Conservation (phyloP, 1,140 invertebrate genomes). For the Homarus americanus region DNA sequence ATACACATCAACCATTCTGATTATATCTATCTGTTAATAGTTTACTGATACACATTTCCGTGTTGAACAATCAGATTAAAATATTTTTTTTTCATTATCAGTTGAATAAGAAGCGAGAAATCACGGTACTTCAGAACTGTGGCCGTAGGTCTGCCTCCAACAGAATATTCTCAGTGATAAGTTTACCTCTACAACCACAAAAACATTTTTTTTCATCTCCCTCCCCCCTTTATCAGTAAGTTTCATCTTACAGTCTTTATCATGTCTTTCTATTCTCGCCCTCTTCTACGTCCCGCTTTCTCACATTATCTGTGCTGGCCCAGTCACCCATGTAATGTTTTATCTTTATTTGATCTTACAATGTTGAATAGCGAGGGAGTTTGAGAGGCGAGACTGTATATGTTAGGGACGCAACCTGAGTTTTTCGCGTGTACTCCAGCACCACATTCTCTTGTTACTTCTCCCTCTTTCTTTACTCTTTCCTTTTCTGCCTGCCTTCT, state of each 20-base stretch:
- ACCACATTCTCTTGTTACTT: not conserved
- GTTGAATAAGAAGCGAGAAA: too few relatives aligned
- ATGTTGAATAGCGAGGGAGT: not conserved
- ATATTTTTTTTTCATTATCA: too few relatives aligned
- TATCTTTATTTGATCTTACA: not conserved
- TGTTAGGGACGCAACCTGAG: not conserved
- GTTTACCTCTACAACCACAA: slow-evolving; percentile 1
- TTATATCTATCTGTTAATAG: too few relatives aligned
- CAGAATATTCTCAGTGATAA: slow-evolving; percentile 18
- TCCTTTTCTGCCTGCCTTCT: not conserved
- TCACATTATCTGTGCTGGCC: slow-evolving; percentile 27
- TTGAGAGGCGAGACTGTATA: not conserved
- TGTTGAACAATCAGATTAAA: too few relatives aligned
- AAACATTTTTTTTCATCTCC: not conserved
- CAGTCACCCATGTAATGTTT: slow-evolving; percentile 24
- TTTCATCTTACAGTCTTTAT: slow-evolving; percentile 46
- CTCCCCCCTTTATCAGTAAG: slow-evolving; percentile 2
- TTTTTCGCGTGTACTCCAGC: not conserved
- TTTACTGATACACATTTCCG: too few relatives aligned
- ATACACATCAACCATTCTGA: too few relatives aligned
- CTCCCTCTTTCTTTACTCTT: not conserved
- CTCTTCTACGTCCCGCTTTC: not conserved
- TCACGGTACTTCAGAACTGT: too few relatives aligned
- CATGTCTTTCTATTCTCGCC: slow-evolving; percentile 2
- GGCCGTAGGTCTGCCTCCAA: not conserved